Percentiles rank a stretch among this genome's conserved stretches.
Conservation (phyloP, 2,888 invertebrate species). For the Tachina grossa region DNA sequence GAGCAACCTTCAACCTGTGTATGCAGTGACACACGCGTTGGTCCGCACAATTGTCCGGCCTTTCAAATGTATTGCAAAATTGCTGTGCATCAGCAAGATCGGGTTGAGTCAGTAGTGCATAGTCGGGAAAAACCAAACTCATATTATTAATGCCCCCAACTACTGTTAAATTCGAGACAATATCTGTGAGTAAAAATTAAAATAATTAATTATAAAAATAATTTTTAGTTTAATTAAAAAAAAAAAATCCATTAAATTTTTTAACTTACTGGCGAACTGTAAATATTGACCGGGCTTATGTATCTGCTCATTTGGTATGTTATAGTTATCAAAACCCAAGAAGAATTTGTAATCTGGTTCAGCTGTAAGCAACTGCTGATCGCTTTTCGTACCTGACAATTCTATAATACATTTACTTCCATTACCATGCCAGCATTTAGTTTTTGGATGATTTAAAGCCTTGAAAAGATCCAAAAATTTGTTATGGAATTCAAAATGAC, state of each 20-base stretch:
- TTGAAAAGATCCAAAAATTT: not conserved
- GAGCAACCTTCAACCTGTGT: constrained; percentile 76
- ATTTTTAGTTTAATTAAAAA: too few species aligned
- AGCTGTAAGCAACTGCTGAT: constrained; percentile 68
- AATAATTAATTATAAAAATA: too few species aligned
- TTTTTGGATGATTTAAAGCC: constrained; percentile 75
- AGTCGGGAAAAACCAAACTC: constrained; percentile 89
- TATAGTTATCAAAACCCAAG: constrained; percentile 75
- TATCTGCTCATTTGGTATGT: constrained; percentile 73
- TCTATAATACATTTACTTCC: constrained; percentile 73
- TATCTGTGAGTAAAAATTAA: constrained; percentile 68
- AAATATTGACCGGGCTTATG: constrained; percentile 73
- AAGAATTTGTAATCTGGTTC: constrained; percentile 75
- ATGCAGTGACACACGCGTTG: constrained; percentile 73
- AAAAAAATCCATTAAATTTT: not conserved
- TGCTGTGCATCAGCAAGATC: constrained; percentile 76
- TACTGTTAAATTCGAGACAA: constrained; percentile 73
- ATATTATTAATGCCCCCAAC: constrained; percentile 87
- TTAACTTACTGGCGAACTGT: constrained; percentile 76
- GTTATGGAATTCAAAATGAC: too few species aligned
- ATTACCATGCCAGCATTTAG: constrained; percentile 71
- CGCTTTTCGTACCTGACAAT: constrained; percentile 67
- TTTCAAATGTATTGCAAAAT: constrained; percentile 75
- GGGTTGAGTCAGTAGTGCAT: constrained; percentile 89
- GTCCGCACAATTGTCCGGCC: constrained; percentile 72